Conservation (phyloP, 2,888 invertebrate genomes). For the Asteroscopus sphinx region DNA sequence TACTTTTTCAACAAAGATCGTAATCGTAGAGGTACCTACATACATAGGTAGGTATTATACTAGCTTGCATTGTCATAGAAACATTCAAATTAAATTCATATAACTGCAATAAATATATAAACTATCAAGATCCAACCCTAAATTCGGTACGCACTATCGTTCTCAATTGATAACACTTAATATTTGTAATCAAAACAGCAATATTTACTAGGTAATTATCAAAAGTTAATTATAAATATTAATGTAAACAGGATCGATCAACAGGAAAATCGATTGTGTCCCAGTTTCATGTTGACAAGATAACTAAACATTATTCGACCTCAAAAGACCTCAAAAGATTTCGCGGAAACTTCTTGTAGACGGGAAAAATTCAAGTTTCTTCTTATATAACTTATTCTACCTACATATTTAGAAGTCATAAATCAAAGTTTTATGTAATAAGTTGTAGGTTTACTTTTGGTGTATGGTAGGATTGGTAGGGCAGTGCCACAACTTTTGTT, state of each 20-base stretch:
- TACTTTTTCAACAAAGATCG: too few species aligned
- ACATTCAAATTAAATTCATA: too few species aligned
- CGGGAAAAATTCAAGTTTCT: neutral
- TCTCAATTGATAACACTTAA: neutral
- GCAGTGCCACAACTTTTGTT: too few species aligned
- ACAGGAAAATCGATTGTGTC: constrained; percentile 47
- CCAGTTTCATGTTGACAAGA: constrained; percentile 25
- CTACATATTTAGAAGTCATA: neutral
- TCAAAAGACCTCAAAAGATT: neutral
- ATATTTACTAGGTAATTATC: constrained; percentile 4
- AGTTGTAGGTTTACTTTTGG: neutral
- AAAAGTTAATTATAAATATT: constrained; percentile 38
- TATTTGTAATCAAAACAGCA: neutral
- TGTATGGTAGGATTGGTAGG: neutral
- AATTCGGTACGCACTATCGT: too few species aligned
- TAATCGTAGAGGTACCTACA: too few species aligned
- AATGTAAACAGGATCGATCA: constrained; percentile 30
- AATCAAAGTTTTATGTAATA: neutral
- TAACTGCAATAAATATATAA: too few species aligned
- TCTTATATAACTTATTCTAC: neutral
- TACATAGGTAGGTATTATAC: too few species aligned
- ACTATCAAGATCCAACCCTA: too few species aligned
- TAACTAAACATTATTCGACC: constrained; percentile 40
- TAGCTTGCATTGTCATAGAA: too few species aligned
- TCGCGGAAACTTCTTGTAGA: neutral